Conservation (phyloP, 1,140 invertebrate genomes). For the Eciton burchellii region DNA sequence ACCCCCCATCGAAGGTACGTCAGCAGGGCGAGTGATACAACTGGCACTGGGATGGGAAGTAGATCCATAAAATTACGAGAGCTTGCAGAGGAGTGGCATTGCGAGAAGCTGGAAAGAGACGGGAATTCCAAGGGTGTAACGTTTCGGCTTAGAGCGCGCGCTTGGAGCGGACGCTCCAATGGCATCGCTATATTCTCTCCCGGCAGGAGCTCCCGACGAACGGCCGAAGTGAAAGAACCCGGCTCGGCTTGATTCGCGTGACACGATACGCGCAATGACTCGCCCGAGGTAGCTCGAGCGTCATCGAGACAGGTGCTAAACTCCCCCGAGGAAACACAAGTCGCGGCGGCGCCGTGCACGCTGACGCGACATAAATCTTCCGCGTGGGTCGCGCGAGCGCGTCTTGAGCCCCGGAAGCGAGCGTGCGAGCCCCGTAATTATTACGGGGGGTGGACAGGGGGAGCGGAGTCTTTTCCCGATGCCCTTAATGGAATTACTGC, state of each 20-base stretch:
- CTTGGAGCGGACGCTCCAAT: not conserved
- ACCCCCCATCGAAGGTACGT: too few species aligned
- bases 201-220: constrained; percentile 8
- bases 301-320: constrained; percentile 28
- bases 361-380: constrained; percentile 58
- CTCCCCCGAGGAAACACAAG: constrained; percentile 29
- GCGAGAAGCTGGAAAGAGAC: not conserved
- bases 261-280: constrained; percentile 14
- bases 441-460: too few species aligned
- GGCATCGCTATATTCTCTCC: not conserved
- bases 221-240: constrained; percentile 15
- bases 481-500: constrained; percentile 53
- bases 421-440: constrained; percentile 48
- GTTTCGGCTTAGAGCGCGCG: not conserved
- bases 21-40: too few species aligned
- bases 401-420: constrained; percentile 49
- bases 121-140: not conserved
- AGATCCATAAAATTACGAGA: not conserved
- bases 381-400: constrained; percentile 46
- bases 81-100: not conserved
- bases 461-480: constrained; percentile 27
- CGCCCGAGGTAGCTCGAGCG: constrained; percentile 38
- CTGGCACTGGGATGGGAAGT: not conserved
- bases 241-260: constrained; percentile 19
- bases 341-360: constrained; percentile 33